phyloP scores from a whole-genome alignment of 1,140 invertebrate species.

The Magallana angulata region DNA sequence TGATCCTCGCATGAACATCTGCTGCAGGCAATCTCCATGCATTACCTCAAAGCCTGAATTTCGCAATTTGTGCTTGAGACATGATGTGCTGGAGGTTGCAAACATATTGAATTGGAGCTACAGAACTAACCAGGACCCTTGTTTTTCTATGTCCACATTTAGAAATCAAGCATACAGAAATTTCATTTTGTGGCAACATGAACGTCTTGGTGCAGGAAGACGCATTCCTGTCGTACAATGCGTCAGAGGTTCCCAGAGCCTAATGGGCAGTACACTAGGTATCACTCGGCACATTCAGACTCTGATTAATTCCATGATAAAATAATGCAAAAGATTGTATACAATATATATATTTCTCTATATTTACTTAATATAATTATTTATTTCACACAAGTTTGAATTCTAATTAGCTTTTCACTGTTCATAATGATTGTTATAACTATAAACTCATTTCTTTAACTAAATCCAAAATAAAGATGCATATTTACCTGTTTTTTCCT shows the following conservation, averaged over 20 bases:
- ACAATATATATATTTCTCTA: not conserved
- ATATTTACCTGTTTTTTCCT: too few relatives aligned
- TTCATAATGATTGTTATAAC: not conserved
- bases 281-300: not conserved
- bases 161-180: slow-evolving; percentile 32
- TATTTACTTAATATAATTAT: not conserved
- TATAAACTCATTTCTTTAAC: not conserved
- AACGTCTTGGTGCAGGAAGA: not conserved
- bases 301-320: too few relatives aligned
- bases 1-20: too few relatives aligned
- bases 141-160: not conserved
- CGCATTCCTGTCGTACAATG: not conserved
- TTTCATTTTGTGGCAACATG: slow-evolving; percentile 19
- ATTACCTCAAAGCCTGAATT: not conserved
- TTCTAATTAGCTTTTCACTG: not conserved
- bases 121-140: not conserved
- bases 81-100: not conserved
- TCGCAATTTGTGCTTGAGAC: not conserved
- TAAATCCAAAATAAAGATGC: not conserved
- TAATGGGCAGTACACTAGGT: slow-evolving; percentile 13
- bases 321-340: not conserved
- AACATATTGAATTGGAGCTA: slow-evolving; percentile 3
- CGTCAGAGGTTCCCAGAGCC: not conserved
- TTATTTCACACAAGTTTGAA: not conserved
- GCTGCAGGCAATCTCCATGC: too few relatives aligned